Conservation (phyloP, 2,888 invertebrate species). For the Octonoba sinensis region DNA sequence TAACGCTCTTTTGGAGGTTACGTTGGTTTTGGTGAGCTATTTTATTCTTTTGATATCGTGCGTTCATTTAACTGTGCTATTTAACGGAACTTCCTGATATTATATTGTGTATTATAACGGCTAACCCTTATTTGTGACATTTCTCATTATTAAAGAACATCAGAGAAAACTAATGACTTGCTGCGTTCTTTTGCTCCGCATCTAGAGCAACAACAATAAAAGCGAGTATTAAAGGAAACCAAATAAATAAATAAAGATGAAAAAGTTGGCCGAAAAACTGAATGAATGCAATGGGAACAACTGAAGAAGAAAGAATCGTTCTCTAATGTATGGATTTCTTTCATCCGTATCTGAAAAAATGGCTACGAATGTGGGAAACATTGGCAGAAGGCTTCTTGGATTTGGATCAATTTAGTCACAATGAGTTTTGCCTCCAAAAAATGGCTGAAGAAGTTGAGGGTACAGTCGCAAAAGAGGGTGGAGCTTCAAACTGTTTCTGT, state of each 20-base stretch:
- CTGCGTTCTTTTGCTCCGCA: conserved; percentile 34
- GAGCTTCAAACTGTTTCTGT: conserved; percentile 21
- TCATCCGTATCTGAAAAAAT: conserved; percentile 43
- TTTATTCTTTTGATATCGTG: no score
- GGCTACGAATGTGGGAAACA: conserved; percentile 29
- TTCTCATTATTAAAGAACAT: conserved; percentile 32
- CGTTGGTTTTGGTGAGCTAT: no score
- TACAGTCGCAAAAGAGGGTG: conserved; percentile 20
- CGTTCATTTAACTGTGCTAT: no score
- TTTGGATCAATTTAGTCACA: conserved; percentile 45
- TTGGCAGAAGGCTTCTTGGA: conserved; percentile 39
- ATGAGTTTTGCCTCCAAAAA: conserved; percentile 29
- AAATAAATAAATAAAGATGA: not conserved
- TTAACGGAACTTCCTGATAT: no score
- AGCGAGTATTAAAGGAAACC: not conserved
- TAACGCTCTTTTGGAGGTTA: no score
- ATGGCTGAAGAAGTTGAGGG: conserved; percentile 32
- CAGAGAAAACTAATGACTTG: conserved; percentile 37
- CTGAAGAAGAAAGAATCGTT: conserved; percentile 41
- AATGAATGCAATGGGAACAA: conserved; percentile 48
- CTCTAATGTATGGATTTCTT: conserved; percentile 57
- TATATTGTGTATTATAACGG: no score
- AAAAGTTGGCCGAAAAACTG: conserved; percentile 33
- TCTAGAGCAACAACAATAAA: conserved; percentile 27
- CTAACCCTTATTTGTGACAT: not conserved